Evolutionary conservation across 2,113 vertebrate species (phyloP).

Genomic region (Rutilus rutilus): DNA sequence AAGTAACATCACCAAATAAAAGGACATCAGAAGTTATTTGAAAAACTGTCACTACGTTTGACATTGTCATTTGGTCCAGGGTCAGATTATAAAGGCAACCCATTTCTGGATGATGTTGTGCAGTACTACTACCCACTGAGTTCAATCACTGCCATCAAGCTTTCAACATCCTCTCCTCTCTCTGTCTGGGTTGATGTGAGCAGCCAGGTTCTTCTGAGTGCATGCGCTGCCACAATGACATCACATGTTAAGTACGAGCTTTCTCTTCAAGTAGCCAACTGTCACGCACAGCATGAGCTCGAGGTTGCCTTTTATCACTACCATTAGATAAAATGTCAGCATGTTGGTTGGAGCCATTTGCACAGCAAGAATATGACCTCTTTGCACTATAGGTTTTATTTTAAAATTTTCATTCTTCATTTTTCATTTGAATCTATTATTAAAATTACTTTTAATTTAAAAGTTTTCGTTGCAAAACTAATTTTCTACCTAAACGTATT

Average conservation of each 20-base stretch:
- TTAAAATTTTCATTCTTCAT: not conserved
- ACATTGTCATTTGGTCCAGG: not conserved
- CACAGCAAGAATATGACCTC: not conserved
- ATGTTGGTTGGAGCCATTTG: not conserved
- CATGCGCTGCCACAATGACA: not conserved
- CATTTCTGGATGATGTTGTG: not conserved
- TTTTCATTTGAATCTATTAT: too few species aligned
- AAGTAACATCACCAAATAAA: too few species aligned
- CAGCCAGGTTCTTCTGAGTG: not conserved
- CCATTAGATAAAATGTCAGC: conserved; percentile 5
- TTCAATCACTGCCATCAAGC: not conserved
- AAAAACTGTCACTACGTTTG: not conserved
- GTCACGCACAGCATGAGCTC: not conserved
- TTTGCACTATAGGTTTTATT: not conserved
- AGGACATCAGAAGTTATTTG: not conserved
- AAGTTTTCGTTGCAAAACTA: not conserved
- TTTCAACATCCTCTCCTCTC: conserved; percentile 7
- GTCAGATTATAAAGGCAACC: conserved; percentile 12
- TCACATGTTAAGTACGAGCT: not conserved
- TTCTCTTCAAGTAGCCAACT: not conserved
- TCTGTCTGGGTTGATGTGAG: not conserved
- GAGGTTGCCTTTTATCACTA: not conserved
- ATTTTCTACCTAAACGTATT: not conserved
- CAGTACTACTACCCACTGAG: not conserved
- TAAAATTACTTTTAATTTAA: too few species aligned